Conservation (phyloP, 2,797 vertebrate genomes). For the Pipistrellus pipistrellus region DNA sequence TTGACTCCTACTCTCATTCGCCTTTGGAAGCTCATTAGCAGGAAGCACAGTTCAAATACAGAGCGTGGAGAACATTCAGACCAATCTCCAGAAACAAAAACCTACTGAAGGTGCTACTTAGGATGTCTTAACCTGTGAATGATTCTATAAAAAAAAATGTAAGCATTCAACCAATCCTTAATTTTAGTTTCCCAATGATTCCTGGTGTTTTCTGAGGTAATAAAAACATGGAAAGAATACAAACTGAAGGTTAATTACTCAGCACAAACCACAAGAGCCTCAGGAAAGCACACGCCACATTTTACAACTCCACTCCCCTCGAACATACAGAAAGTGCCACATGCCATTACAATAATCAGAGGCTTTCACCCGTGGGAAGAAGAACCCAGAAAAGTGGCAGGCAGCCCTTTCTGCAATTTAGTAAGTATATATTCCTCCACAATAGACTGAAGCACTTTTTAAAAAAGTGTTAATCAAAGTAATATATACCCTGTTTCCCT, state of each 20-base stretch:
- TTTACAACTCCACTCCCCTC: background rate
- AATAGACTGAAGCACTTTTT: background rate
- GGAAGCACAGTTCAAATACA: background rate
- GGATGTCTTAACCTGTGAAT: background rate
- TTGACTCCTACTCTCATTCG: background rate
- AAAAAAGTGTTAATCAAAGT: conserved; percentile 22
- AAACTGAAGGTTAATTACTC: conserved; percentile 17
- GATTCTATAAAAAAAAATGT: background rate
- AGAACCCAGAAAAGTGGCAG: background rate
- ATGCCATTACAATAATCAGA: conserved; percentile 6
- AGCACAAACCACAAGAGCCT: conserved; percentile 24
- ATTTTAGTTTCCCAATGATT: conserved; percentile 31
- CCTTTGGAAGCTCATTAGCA: conserved; percentile 51
- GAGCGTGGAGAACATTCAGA: background rate
- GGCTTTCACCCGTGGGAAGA: background rate
- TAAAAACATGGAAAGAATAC: conserved; percentile 7
- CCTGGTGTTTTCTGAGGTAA: background rate
- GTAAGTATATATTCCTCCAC: background rate
- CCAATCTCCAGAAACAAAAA: conserved; percentile 26
- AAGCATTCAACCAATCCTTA: conserved; percentile 11
- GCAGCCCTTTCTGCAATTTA: background rate
- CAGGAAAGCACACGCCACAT: conserved; percentile 20
- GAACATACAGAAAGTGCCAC: background rate
- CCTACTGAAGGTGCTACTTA: background rate
- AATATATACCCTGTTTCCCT: background rate